These are phyloP conservation scores for Callimorpha dominula DNA, from an alignment of 2,888 invertebrate genomes.

Conservation along the genomic window DNA sequence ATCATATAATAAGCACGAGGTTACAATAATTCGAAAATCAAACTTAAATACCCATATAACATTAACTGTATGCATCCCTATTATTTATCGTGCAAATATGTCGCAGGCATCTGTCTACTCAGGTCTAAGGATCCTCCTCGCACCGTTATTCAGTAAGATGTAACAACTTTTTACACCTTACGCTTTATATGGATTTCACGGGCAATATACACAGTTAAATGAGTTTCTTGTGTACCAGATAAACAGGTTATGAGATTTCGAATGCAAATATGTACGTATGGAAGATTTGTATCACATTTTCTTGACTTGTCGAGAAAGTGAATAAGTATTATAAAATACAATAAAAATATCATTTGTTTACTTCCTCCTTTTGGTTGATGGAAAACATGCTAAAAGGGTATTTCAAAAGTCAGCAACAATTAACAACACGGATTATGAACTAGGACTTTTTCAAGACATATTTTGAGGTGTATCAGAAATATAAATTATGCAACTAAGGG, in stretches of 20 bases:
- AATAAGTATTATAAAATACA: no score
- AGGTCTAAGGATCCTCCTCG: slow-evolving; percentile 46
- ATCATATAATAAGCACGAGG: no score
- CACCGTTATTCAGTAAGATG: slow-evolving; percentile 58
- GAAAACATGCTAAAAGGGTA: background rate
- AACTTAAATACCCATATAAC: no score
- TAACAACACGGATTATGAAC: no score
- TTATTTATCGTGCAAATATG: slow-evolving; percentile 43
- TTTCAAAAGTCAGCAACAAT: no score
- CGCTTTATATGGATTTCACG: slow-evolving; percentile 59
- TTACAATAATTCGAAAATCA: no score
- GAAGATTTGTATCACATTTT: slow-evolving; percentile 12
- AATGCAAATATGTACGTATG: slow-evolving; percentile 5
- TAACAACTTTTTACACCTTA: slow-evolving; percentile 57
- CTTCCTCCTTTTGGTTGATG: background rate
- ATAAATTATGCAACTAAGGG: no score
- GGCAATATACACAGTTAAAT: slow-evolving; percentile 48
- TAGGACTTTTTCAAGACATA: no score
- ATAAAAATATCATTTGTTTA: no score
- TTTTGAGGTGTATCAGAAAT: no score
- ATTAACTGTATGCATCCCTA: slow-evolving; percentile 32
- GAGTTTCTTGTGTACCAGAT: slow-evolving; percentile 25
- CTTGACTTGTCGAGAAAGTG: background rate
- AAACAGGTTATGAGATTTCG: slow-evolving; percentile 26
- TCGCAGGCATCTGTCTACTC: slow-evolving; percentile 36